Base-by-base conservation (phyloP, 2,888 invertebrate species). In the Eupithecia exiguata region DNA sequence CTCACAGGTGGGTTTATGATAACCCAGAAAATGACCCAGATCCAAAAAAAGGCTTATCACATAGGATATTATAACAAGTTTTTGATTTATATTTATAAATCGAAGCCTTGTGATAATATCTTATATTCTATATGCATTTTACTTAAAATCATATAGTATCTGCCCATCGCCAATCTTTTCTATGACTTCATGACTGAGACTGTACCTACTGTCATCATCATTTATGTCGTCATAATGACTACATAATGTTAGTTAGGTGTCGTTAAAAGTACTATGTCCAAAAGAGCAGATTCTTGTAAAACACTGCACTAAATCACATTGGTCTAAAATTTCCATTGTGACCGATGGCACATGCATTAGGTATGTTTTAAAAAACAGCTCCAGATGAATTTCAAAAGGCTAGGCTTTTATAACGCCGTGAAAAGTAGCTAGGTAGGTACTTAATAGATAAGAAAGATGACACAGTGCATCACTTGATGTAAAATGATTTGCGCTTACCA, bases 401-500 rank as follows among this genome's bases (percentile, higher is more conserved):
- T 35, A 16, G 30, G 16, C 61, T 61, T 30, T 61, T 25, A 35
- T 6, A 25, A 35, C 16, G 30, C 30, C 10, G 14, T 14, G 3
- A 35, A 10, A 61, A 61, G 30, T 53, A n/a, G n/a, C n/a, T n/a
- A 53, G 18, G n/a, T 49, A 49, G 1, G 6, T 43, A 9, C 18
- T 6, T 30, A 1, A 30, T 30, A 62, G 76, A 79, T 75, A 78
- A 77, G 35, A n/a, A 35, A 74, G 66, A 14, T 65, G 49, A 62
- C 58, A 69, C 18, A 58, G 10, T 35, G 66, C 63, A 36, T 63
- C 65, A 65, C 35, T 35, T 35, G 18, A 62, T 35, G 38, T 65
- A 69, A 67, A 84, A 72, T 66, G 40, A 43, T 68, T 75, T 81
- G 73, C 75, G 78, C 81, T 81, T 80, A 83, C 82, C 80, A 21